phyloP scores from a whole-genome alignment of 2,888 invertebrate species.

The Heterodera filipjevi region DNA sequence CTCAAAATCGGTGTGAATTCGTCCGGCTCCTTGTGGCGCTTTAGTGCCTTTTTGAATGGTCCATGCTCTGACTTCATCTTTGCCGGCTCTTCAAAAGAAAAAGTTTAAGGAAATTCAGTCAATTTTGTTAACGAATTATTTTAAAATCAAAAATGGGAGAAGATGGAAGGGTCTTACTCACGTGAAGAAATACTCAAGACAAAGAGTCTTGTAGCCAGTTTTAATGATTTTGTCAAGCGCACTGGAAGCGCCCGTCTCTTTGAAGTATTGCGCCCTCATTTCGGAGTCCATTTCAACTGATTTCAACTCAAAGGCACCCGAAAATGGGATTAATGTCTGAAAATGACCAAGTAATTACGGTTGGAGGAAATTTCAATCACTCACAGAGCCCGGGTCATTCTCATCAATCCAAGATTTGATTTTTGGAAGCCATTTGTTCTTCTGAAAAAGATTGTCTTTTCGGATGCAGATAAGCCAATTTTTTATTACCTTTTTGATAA shows the following conservation, averaged over 20 bases:
- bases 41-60: constrained; percentile 97
- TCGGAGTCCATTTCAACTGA: constrained; percentile 81
- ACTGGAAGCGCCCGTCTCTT: constrained; percentile 71
- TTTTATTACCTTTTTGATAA: constrained; percentile 85
- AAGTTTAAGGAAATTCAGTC: not conserved
- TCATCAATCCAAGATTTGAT: constrained; percentile 98
- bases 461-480: too few species aligned
- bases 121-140: too few species aligned
- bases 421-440: constrained; percentile 76
- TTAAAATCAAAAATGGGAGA: too few species aligned
- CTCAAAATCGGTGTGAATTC: constrained; percentile 98
- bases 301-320: constrained; percentile 86
- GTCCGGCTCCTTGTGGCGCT: constrained; percentile 96
- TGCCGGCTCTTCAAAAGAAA: constrained; percentile 82
- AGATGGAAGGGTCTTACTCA: not conserved
- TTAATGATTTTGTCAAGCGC: constrained; percentile 79
- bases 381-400: constrained; percentile 80
- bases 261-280: constrained; percentile 78
- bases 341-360: constrained; percentile 67
- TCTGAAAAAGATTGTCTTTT: too few species aligned
- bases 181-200: constrained; percentile 91
- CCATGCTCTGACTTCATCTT: constrained; percentile 99
- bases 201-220: constrained; percentile 92
- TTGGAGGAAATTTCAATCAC: not conserved
- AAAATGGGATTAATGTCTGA: constrained; percentile 85